Evolutionary conservation across 2,888 invertebrate genomes (phyloP), one percentile per base, ranked within the genome.

Genomic region (Tridacna gigas): DNA sequence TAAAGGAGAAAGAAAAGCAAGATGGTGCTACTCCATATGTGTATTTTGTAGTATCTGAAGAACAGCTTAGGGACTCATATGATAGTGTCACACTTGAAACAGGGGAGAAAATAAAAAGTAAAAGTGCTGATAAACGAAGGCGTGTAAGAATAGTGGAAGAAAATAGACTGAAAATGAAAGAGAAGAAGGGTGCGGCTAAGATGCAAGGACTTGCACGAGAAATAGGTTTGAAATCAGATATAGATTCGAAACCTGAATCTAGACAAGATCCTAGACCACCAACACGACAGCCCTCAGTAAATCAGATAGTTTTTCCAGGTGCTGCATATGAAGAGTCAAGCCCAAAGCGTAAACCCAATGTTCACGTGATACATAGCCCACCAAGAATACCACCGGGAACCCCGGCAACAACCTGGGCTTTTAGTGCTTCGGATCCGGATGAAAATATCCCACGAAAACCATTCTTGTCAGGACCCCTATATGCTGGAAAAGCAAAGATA

Each of bases 21-120:
- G 73, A 79, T 13, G 86, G 83, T 25, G 79, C 73, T 22, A 66
- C 75, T 18, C 85, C 89, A 0, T 90, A 88, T 73, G 86, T 89
- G 26, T 90, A 90, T 74, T 90, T 89, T 83, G 90, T 90, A 25
- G 89, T 90, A 18, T 82, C 89, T n/a, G 83, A 82, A 7, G 82
- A 89, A 18, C 80, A 69, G 28, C n/a, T 48, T 7, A 47, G 47
- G n/a, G 71, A 26, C 51, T 75, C 20, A 78, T 69, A 71, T 13
- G 74, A 84, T 20, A 75, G 82, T 15, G 65, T 80, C 13, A 48
- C 26, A 47, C 47, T 61, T 20, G 83, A 79, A 47, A 65, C 45
- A 22, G 79, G 63, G 12, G 81, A 79, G 22, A 83, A 51, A 28
- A 0, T 77, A 15, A 67, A 67, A 20, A 79, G 75, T 74, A 87